Evolutionary conservation across 2,797 vertebrate genomes (phyloP), one percentile per base, ranked within the genome.

Genomic region (Parotocinclus haroldoi): DNA sequence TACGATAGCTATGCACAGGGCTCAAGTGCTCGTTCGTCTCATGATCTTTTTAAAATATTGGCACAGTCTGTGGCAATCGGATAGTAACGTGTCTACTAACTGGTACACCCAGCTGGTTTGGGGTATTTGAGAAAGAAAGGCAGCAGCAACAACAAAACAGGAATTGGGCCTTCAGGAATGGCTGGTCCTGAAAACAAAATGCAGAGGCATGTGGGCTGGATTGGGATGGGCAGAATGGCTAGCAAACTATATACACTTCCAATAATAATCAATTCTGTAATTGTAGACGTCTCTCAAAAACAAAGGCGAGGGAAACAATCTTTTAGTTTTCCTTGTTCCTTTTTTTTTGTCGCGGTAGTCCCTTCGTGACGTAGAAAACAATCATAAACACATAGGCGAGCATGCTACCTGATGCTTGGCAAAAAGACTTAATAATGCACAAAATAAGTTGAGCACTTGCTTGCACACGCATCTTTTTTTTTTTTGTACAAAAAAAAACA

Each of bases 371-470:
- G 81, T 81, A 79, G 76, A 76, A 82, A 82, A 84, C 85, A 83
- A 89, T 13, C 85, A 82, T 80, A 82, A 88, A 89, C 87, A 91
- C 87, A 78, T 85, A 90, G 82, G 86, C 84, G 83, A 87, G 86
- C 90, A 91, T 92, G 90, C 90, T 87, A 84, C 86, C 81, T 72
- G 84, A 90, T 89, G 89, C 88, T 84, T 88, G 86, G 87, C 84
- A 63, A 77, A 85, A 58, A 85, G 84, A 89, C 88, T 85, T 82
- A 85, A 85, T 69, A 62, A 85, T 83, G 84, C 86, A 87, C 86
- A 85, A 86, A 88, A 88, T 38, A 86, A 79, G 63, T 78, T 39
- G 58, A 90, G 87, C 79, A 84, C 46, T 48, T 14, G 27, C 81
- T 88, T 87, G 82, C 86, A 85, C 85, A 60, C 79, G 76, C 81